Conservation (phyloP, 1,140 invertebrate species). For the Brachionus manjavacas region DNA sequence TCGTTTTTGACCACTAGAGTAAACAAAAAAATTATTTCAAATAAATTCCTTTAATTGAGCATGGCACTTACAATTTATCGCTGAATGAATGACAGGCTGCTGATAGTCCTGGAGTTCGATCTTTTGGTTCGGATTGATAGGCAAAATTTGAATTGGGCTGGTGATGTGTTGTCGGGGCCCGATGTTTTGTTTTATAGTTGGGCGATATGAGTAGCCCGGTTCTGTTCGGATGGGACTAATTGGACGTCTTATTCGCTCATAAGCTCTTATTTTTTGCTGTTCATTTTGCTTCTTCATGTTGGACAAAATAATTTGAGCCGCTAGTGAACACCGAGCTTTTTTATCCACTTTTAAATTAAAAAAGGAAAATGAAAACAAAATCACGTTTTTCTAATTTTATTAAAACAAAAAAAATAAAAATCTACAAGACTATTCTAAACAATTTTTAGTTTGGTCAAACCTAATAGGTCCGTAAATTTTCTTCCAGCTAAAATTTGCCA, state of each 20-base stretch:
- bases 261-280: not conserved
- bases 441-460: not conserved
- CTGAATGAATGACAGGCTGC: not conserved
- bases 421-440: not conserved
- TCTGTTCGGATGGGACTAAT: not conserved
- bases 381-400: not conserved
- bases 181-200: not conserved
- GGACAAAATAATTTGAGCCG: slow-evolving; percentile 3
- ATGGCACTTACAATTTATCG: not conserved
- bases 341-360: slow-evolving; percentile 13
- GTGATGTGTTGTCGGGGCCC: not conserved
- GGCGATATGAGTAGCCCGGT: not conserved
- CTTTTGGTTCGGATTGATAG: not conserved
- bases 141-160: not conserved
- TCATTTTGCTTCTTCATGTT: slow-evolving; percentile 23
- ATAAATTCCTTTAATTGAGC: not conserved
- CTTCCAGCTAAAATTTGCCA: not conserved
- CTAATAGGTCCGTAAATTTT: not conserved
- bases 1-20: not conserved
- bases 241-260: slow-evolving; percentile 10
- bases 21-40: not conserved
- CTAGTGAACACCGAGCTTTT: slow-evolving; percentile 8
- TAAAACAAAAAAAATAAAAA: not conserved
- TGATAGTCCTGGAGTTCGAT: not conserved
- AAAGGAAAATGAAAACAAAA: not conserved